Conservation (phyloP, 2,113 vertebrate genomes). For the Charadrius vociferus region DNA sequence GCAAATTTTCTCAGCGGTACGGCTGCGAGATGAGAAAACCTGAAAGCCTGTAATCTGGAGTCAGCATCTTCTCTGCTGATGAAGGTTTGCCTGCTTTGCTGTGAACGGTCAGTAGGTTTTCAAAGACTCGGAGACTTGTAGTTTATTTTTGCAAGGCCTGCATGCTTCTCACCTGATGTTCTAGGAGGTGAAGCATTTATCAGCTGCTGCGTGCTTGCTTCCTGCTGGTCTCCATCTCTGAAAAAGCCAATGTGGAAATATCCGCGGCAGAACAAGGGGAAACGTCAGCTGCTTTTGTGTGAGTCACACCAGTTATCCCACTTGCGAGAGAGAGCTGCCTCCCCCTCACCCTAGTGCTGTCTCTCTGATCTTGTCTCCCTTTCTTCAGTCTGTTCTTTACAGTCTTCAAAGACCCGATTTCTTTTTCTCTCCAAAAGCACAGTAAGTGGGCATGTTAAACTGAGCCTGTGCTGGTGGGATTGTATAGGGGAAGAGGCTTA, state of each 20-base stretch:
- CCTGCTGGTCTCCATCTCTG: not conserved
- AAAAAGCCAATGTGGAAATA: not conserved
- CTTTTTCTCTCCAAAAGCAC: not conserved
- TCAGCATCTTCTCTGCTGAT: not conserved
- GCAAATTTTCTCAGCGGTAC: conserved; percentile 30
- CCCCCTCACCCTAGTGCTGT: not conserved
- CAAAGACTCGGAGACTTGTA: not conserved
- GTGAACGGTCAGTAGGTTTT: not conserved
- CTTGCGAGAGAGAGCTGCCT: not conserved
- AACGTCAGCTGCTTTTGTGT: not conserved
- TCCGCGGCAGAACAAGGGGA: not conserved
- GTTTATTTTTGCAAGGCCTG: not conserved
- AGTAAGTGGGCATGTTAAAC: not conserved
- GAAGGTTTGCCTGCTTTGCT: not conserved
- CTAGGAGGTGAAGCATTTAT: not conserved
- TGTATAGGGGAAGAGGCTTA: not conserved
- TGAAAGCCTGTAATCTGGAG: conserved; percentile 1
- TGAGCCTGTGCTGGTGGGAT: not conserved
- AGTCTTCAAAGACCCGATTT: conserved; percentile 4
- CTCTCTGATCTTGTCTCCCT: not conserved
- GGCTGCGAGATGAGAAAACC: not conserved
- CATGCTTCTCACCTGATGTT: not conserved
- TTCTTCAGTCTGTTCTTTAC: not conserved
- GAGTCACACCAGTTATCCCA: not conserved
- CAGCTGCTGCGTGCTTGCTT: not conserved